phyloP scores from a whole-genome alignment of 2,113 vertebrate species.

The Acanthisitta chloris region DNA sequence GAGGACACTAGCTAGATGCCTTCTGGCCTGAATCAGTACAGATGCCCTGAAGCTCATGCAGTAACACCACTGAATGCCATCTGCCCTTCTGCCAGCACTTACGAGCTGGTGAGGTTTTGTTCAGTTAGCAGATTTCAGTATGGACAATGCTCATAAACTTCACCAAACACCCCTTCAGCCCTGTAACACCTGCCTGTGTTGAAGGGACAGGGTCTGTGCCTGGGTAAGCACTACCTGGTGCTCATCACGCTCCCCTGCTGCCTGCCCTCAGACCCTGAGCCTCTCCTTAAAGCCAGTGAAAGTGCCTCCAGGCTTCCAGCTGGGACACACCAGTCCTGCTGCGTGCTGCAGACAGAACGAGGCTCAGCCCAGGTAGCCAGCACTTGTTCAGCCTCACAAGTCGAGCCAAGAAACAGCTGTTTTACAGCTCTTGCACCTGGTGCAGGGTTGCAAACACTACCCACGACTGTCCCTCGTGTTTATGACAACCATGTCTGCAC shows the following conservation, averaged over 20 bases:
- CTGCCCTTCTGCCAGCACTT: not conserved
- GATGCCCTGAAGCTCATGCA: not conserved
- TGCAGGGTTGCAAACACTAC: not conserved
- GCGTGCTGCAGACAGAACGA: not conserved
- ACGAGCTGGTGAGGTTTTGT: not conserved
- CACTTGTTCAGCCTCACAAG: not conserved
- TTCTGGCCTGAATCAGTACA: not conserved
- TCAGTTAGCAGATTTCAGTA: not conserved
- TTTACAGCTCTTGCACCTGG: not conserved
- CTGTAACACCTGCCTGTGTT: fast-evolving
- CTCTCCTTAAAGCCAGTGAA: not conserved
- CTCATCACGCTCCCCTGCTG: not conserved
- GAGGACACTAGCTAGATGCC: not conserved
- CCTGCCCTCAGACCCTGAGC: not conserved
- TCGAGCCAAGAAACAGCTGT: not conserved
- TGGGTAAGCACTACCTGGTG: too few species aligned
- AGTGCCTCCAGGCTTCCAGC: not conserved
- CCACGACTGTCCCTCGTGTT: not conserved
- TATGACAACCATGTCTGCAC: not conserved
- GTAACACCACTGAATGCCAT: not conserved
- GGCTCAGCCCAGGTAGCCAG: not conserved
- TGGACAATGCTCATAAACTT: not conserved
- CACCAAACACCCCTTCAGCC: not conserved
- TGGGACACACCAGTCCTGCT: not conserved
- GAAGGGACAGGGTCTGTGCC: not conserved